A percentile compares a stretch with the other conserved stretches of the same genome.
These are phyloP conservation scores for Isichthys henryi DNA, from an alignment of 2,113 vertebrate species.

Conservation along the genomic window DNA sequence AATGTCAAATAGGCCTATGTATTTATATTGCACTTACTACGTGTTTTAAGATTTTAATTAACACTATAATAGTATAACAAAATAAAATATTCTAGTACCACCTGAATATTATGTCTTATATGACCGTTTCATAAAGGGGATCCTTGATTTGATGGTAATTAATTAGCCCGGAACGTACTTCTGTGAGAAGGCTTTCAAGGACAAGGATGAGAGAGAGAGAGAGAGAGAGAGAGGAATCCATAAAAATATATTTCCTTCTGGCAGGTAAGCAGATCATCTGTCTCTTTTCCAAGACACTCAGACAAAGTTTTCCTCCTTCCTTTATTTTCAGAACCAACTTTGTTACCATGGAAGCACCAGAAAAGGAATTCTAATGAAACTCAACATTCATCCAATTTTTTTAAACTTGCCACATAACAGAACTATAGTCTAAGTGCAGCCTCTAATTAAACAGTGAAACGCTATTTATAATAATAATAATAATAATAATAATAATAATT, in stretches of 20 bases:
- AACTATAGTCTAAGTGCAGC: not conserved
- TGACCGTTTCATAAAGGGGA: not conserved
- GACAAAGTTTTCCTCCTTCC: not conserved
- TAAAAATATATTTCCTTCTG: slow-evolving; percentile 3
- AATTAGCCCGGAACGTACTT: not conserved
- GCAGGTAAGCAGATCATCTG: slow-evolving; percentile 10
- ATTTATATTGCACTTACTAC: not conserved
- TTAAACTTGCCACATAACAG: not conserved
- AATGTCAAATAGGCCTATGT: not conserved
- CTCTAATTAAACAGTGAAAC: not conserved
- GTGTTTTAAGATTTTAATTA: not conserved
- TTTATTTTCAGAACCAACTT: slow-evolving; percentile 4
- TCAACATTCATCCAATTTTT: not conserved
- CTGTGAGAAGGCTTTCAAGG: not conserved
- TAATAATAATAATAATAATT: not conserved
- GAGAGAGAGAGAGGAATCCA: not conserved
- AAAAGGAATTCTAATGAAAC: not conserved
- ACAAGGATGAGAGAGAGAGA: not conserved
- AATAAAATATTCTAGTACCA: not conserved
- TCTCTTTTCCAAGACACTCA: not conserved
- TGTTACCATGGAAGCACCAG: slow-evolving; percentile 13
- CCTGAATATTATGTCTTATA: not conserved
- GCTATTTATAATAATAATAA: not conserved
- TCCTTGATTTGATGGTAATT: not conserved
- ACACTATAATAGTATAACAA: not conserved